Evolutionary conservation across 2,113 vertebrate genomes (phyloP).

Genomic region (Haplotaxodon microlepis): DNA sequence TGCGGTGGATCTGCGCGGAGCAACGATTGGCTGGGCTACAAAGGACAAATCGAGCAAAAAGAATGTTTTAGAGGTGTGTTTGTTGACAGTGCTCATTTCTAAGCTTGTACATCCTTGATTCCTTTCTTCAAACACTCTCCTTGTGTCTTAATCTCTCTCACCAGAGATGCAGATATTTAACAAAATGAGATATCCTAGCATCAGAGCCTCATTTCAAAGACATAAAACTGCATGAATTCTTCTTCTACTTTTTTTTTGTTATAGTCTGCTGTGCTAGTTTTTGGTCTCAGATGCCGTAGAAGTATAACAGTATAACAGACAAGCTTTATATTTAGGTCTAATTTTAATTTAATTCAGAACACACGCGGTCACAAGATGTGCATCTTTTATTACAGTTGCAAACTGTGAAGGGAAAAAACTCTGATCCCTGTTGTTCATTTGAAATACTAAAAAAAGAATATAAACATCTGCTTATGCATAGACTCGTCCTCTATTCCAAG

Average conservation of each 20-base stretch:
- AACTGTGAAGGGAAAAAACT: neutral
- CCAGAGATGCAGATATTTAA: neutral
- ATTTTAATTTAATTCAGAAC: neutral
- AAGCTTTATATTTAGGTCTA: neutral
- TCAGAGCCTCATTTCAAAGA: neutral
- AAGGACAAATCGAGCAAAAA: slow-evolving; percentile 96
- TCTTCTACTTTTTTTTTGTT: neutral
- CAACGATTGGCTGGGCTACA: slow-evolving; percentile 77
- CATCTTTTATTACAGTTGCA: neutral
- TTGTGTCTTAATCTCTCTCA: neutral
- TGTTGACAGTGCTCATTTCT: neutral
- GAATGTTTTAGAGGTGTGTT: slow-evolving; percentile 86
- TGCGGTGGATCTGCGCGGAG: slow-evolving; percentile 80
- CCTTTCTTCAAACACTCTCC: neutral
- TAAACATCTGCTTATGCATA: neutral
- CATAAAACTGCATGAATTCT: neutral
- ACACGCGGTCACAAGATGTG: fast-evolving
- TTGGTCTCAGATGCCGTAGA: neutral
- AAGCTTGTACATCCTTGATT: fast-evolving
- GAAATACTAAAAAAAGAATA: neutral
- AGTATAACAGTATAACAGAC: neutral
- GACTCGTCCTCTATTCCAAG: neutral
- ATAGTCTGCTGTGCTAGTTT: neutral
- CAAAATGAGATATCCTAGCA: neutral
- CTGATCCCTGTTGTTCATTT: neutral